phyloP scores from a whole-genome alignment of 2,888 invertebrate genomes.

The Drosophila kambysellisi region DNA sequence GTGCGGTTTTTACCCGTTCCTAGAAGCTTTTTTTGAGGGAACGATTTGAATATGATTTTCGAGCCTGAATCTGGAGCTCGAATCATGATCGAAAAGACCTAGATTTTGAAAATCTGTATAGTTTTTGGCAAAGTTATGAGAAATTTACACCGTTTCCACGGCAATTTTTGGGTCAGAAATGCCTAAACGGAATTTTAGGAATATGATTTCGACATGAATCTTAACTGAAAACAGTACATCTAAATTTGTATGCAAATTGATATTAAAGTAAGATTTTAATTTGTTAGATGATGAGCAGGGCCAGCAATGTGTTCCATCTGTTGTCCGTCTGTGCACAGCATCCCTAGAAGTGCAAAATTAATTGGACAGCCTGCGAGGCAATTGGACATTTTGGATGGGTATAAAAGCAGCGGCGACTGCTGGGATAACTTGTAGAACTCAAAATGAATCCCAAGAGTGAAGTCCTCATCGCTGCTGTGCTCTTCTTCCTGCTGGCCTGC shows the following conservation, averaged over 20 bases:
- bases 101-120: not conserved
- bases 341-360: constrained; percentile 53
- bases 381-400: constrained; percentile 10
- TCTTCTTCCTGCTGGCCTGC: constrained; percentile 71
- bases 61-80: not conserved
- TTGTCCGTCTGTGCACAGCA: constrained; percentile 19
- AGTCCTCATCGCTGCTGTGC: constrained; percentile 69
- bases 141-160: not conserved
- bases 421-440: constrained; percentile 32
- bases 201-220: not conserved
- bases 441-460: constrained; percentile 77
- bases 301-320: not conserved
- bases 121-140: not conserved
- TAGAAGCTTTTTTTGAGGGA: not conserved
- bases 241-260: not conserved
- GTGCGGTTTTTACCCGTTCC: too few relatives aligned
- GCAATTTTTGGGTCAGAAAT: not conserved
- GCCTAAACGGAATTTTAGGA: not conserved
- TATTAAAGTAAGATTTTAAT: not conserved
- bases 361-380: constrained; percentile 38
- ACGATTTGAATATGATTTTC: not conserved
- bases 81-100: not conserved
- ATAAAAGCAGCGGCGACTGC: constrained; percentile 44
- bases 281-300: constrained; percentile 17
- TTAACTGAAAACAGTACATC: not conserved